Evolutionary conservation across 1,140 invertebrate species (phyloP), one percentile per base, ranked within the genome.

Genomic region (Cyrtorhinus lividipennis): DNA sequence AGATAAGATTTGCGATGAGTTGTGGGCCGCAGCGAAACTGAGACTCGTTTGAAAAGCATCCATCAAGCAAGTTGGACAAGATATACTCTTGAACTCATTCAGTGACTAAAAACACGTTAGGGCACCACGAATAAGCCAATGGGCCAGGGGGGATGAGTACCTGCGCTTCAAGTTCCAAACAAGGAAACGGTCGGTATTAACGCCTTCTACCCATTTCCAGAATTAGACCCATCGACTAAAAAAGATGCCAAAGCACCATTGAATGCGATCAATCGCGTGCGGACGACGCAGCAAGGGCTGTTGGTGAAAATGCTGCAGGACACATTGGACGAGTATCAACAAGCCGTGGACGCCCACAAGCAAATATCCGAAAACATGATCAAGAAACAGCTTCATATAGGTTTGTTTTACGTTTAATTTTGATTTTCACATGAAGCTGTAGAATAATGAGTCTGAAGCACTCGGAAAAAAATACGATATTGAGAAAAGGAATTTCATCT

Each of bases 191-290:
- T n/a, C n/a, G n/a, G n/a, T n/a, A n/a, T n/a, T n/a, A n/a, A n/a
- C n/a, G n/a, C n/a, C n/a, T n/a, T n/a, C n/a, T n/a, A n/a, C n/a
- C n/a, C n/a, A 5, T 53, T 53, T 53, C 20, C 48, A 53, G 48
- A 53, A 20, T 20, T 53, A 20, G 20, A 53, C 5, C 48, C 48
- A 53, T 38, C 30, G 30, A 53, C 48, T 5, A 53, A 53, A 20
- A 53, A 53, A 53, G 48, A 53, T 53, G 10, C 48, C 48, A 53
- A 53, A 53, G 20, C 20, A 10, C 20, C 20, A 5, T 20, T 5
- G 20, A 30, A 24, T 13, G 1, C 75, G 75, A 25, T 70, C 46
- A 10, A 68, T 61, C 8, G 59, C n/a, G 63, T 64, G 18, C 26
- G 46, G 1, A 38, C 22, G 58, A 64, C 63, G 1, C 63, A 64